Evolutionary conservation across 2,797 vertebrate species (phyloP).

Genomic region (Gymnopithys bicolor): DNA sequence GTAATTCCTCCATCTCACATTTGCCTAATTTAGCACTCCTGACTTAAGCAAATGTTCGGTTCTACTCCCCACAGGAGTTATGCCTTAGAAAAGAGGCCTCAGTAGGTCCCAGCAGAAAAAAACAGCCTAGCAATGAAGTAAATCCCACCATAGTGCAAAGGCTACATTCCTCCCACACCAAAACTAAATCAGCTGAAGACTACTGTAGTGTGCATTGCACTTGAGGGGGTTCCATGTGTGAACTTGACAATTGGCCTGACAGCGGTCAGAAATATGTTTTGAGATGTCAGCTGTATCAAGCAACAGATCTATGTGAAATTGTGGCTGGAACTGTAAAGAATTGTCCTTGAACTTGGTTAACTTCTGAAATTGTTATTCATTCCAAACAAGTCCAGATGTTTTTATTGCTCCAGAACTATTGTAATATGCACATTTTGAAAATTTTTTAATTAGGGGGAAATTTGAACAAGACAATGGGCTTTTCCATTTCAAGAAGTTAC

Average conservation of each 20-base stretch:
- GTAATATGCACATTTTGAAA: neutral
- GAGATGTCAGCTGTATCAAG: neutral
- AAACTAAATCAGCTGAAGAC: conserved; percentile 1
- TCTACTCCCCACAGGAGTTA: neutral
- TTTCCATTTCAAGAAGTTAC: conserved; percentile 3
- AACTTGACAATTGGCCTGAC: conserved; percentile 18
- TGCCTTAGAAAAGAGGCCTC: neutral
- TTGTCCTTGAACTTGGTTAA: conserved; percentile 32
- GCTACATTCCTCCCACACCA: neutral
- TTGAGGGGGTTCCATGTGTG: conserved; percentile 3
- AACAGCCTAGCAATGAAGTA: neutral
- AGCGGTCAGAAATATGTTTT: conserved; percentile 42
- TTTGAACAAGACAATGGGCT: neutral
- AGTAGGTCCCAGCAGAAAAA: neutral
- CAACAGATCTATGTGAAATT: conserved; percentile 8
- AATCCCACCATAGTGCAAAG: neutral
- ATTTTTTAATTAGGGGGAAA: neutral
- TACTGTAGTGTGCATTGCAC: neutral
- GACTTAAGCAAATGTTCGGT: neutral
- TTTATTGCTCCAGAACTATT: conserved; percentile 9
- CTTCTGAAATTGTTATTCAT: neutral
- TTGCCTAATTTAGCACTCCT: conserved; percentile 8
- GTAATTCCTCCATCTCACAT: neutral
- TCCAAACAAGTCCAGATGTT: neutral
- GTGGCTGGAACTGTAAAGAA: conserved; percentile 3